Base-by-base conservation (phyloP, 2,888 invertebrate genomes). In the Ernsta delagoae region DNA sequence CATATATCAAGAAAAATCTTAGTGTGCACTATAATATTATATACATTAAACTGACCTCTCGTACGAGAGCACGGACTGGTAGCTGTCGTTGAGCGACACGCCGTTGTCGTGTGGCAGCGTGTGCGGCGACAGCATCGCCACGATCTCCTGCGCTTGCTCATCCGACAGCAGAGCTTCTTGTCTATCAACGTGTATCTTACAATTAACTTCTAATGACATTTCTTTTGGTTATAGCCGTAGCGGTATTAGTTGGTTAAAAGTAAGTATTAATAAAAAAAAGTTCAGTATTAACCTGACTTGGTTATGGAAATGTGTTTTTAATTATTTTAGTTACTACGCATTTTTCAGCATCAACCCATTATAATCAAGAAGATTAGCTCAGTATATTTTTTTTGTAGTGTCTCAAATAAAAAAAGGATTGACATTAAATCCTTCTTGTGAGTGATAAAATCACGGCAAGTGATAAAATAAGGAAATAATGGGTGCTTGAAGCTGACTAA, bases 61-160 rank as follows among this genome's bases (percentile, higher is more conserved):
- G 72, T 93, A 93, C 1, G 93, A 93, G 86, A 94, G 92, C 87
- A 93, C 90, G 77, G 94, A 94, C 88, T 94, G 93, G 89, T 94
- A 94, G 88, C 93, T 93, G 79, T 94, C 94, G 85, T 93, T 89
- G 84, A 95, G 93, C 83, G 94, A 94, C 76, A 93, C 90, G 80
- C 91, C 92, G 71, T 90, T 90, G 80, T 90, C 91, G 73, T 85
- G 86, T 73, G 88, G 88, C 79, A 88, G 84, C 77, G 90, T 83
- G 84, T 94, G 94, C 75, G 96, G 95, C 75, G 96, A 96, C 79
- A 98, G 86, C 84, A 98, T 95, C 83, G 96, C 95, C 76, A 96
- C 96, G 76, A 98, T 97, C 94, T 98, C 97, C 88, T 97, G 97
- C 76, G 98, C 98, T 90, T 98, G 97, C 91, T 98, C 98, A 87